Evolutionary conservation across 2,113 vertebrate genomes (phyloP).

Genomic region (Gallinago jamesoni): DNA sequence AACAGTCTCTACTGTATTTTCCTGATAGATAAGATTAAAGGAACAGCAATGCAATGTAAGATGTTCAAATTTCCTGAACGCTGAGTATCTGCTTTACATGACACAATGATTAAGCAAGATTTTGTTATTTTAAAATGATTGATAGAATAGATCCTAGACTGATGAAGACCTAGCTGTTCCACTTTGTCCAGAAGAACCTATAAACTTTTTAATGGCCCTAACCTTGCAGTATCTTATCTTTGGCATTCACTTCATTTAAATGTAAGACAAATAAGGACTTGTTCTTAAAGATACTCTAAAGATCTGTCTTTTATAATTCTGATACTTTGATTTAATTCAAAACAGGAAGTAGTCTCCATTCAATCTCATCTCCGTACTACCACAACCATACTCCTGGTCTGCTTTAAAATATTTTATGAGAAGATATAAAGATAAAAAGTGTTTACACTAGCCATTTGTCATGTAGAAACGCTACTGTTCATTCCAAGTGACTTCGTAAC

Average conservation of each 20-base stretch:
- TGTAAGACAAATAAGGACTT: background rate
- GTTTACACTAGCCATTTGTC: background rate
- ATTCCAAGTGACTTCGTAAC: background rate
- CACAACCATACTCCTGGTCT: background rate
- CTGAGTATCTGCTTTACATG: background rate
- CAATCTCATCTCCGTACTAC: background rate
- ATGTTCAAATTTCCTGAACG: background rate
- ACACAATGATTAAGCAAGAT: background rate
- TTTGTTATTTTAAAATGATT: background rate
- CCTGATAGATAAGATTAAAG: background rate
- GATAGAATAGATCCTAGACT: background rate
- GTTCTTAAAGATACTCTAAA: background rate
- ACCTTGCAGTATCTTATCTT: background rate
- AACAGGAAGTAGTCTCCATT: background rate
- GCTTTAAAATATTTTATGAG: background rate
- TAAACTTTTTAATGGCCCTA: background rate
- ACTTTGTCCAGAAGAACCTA: background rate
- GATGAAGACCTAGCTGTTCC: background rate
- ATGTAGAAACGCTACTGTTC: background rate
- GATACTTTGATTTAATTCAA: background rate
- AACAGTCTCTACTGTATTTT: background rate
- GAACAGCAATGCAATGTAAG: background rate
- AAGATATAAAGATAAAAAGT: background rate
- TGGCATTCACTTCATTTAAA: background rate
- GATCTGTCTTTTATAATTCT: background rate